Evolutionary conservation across 2,888 invertebrate species (phyloP).

Genomic region (Beris chalybata): DNA sequence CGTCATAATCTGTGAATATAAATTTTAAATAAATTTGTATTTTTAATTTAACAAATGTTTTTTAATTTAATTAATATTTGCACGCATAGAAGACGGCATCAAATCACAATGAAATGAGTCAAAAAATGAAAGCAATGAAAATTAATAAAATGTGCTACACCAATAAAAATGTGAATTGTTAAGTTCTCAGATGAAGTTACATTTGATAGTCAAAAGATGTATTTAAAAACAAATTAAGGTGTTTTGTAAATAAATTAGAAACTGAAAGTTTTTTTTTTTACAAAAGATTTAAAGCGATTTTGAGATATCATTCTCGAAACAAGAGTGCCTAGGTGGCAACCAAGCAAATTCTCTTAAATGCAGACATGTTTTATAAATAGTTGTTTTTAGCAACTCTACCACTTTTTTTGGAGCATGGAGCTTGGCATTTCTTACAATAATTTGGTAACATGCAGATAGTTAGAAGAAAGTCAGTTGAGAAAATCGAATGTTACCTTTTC

Average conservation of each 20-base stretch:
- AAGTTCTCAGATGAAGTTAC: not conserved
- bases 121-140: slow-evolving; percentile 14
- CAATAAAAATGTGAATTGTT: slow-evolving; percentile 18
- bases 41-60: slow-evolving; percentile 17
- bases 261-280: too few species aligned
- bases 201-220: slow-evolving; percentile 29
- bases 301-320: too few species aligned
- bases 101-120: slow-evolving; percentile 10
- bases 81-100: slow-evolving; percentile 6
- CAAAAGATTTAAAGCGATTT: too few species aligned
- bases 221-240: too few species aligned
- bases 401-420: too few species aligned
- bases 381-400: too few species aligned
- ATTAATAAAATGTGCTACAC: slow-evolving; percentile 31
- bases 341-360: too few species aligned
- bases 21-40: slow-evolving; percentile 5
- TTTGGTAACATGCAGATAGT: too few species aligned
- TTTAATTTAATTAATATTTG: slow-evolving; percentile 15
- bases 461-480: slow-evolving; percentile 3
- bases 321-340: too few species aligned
- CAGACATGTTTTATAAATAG: too few species aligned
- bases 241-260: too few species aligned
- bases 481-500: slow-evolving; percentile 10
- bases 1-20: slow-evolving; percentile 76
- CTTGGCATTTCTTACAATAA: too few species aligned